Evolutionary conservation across 2,113 vertebrate species (phyloP), one percentile per base, ranked within the genome.

Genomic region (Hippocampus comes): DNA sequence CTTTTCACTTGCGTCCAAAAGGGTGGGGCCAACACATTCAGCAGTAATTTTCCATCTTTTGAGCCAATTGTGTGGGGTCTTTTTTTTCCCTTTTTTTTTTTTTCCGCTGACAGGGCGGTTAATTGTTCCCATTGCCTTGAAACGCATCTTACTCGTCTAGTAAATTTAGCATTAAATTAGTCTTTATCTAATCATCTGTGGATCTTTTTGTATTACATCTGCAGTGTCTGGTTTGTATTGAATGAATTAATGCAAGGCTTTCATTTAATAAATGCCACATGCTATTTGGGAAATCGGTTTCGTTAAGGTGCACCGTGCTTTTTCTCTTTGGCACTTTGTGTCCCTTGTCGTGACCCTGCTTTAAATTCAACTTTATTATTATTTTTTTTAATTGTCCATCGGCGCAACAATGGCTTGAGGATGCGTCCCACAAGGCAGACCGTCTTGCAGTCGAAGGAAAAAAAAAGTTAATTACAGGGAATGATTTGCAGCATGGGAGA

Each of bases 1-100:
- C 84, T 74, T 82, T 82, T 83, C 78, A 77, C 73, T 78, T 70
- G 66, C 80, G 30, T 83, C 71, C 41, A 74, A 42, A 81, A 84
- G 86, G 88, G 87, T 78, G 89, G 89, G 83, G 84, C 76, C 75
- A 59, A 57, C 53, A 43, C 43, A 79, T 82, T 80, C 80, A 75
- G 71, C 43, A 77, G 60, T 67, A 57, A 72, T 82, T 87, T 77
- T 74, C 67, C 74, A 20, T 78, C 82, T 72, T 79, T 53, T 21
- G 48, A 80, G 80, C 77, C 83, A 87, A 84, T 87, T 83, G 66
- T 74, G 51, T 87, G 87, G 76, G 65, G 48, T 46, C 43, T 46
- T 46, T 11, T 43, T 43, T 27, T 43, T n/a, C n/a, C 21, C 70
- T 15, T 49, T 7, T 63, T 71, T 5, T 49, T 49, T 20, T 6